phyloP scores from a whole-genome alignment of 1,140 invertebrate species.

The Theocolax elegans region DNA sequence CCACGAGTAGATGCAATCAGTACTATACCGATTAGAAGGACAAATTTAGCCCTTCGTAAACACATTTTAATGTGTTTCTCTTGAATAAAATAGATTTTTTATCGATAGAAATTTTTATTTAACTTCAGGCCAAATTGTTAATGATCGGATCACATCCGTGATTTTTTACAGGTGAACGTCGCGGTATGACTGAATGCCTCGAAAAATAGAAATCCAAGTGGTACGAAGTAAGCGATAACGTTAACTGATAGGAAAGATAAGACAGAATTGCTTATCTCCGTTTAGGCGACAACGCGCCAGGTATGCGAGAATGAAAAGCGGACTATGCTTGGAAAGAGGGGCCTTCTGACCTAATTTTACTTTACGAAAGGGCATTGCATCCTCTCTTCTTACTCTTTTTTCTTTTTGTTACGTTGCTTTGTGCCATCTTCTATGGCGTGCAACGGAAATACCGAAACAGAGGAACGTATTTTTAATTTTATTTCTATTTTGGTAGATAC shows the following conservation, averaged over 20 bases:
- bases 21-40: background rate
- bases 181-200: conserved; percentile 3
- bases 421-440: too few species aligned
- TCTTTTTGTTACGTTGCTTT: too few species aligned
- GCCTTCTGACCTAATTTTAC: conserved; percentile 31
- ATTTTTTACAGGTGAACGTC: background rate
- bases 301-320: background rate
- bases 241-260: conserved; percentile 32
- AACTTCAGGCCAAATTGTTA: too few species aligned
- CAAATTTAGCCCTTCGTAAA: background rate
- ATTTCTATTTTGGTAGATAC: too few species aligned
- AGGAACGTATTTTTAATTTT: too few species aligned
- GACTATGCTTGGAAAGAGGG: background rate
- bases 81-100: too few species aligned
- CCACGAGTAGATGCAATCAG: background rate
- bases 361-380: conserved; percentile 3
- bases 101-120: too few species aligned
- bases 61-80: too few species aligned
- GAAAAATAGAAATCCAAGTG: background rate
- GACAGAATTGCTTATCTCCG: conserved; percentile 10
- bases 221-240: conserved; percentile 10
- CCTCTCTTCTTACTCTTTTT: too few species aligned
- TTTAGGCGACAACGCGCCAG: background rate
- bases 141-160: background rate
- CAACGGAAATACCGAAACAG: too few species aligned